phyloP scores from a whole-genome alignment of 2,888 invertebrate species.

The Apamea sordens region DNA sequence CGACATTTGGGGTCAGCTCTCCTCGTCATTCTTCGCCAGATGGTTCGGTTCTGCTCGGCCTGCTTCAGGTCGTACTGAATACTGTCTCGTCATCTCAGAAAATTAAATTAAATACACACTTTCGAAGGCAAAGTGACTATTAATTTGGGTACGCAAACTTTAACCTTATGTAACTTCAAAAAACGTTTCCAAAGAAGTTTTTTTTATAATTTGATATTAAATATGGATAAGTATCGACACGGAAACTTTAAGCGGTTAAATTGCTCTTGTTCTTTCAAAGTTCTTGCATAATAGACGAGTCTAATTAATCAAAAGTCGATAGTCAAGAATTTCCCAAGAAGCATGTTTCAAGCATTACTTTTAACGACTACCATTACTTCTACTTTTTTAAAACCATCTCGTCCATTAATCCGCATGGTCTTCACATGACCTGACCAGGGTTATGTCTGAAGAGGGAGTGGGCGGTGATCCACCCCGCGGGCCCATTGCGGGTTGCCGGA shows the following conservation, averaged over 20 bases:
- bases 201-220: background rate
- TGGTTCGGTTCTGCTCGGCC: too few species aligned
- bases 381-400: too few species aligned
- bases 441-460: too few species aligned
- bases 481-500: too few species aligned
- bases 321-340: background rate
- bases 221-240: background rate
- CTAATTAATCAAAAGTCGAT: conserved; percentile 24
- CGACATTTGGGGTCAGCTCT: too few species aligned
- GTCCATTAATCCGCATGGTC: too few species aligned
- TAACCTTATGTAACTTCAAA: background rate
- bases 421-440: too few species aligned
- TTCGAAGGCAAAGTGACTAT: background rate
- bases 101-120: background rate
- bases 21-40: too few species aligned
- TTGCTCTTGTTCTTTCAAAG: conserved; percentile 22
- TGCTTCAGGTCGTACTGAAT: too few species aligned
- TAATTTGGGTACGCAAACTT: background rate
- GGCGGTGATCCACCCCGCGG: too few species aligned
- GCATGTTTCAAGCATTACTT: background rate
- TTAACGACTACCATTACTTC: background rate
- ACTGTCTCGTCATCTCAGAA: background rate
- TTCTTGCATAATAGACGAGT: conserved; percentile 3
- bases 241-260: conserved; percentile 2
- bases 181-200: background rate